Evolutionary conservation across 2,113 vertebrate genomes (phyloP).

Genomic region (Corythornis cristatus): DNA sequence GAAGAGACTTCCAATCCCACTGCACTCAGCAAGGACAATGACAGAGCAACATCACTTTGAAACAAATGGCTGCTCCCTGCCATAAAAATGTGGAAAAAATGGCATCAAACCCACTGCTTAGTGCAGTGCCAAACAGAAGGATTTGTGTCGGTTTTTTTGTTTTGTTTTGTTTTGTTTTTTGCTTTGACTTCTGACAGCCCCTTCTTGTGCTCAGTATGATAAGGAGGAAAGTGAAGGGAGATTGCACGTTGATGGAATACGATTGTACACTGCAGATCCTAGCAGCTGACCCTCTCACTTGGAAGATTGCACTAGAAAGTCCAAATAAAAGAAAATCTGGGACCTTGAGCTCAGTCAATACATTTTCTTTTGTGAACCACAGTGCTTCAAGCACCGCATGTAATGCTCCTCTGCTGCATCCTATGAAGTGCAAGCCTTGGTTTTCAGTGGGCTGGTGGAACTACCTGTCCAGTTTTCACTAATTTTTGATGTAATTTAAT

Average conservation of each 20-base stretch:
- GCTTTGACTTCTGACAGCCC: neutral
- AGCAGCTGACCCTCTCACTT: neutral
- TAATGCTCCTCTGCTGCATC: neutral
- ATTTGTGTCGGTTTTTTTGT: too few relatives aligned
- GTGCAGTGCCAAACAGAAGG: neutral
- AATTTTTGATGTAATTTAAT: neutral
- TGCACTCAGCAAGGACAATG: neutral
- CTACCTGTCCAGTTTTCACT: neutral
- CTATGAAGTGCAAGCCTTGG: neutral
- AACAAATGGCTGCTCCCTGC: neutral
- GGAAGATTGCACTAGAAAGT: neutral
- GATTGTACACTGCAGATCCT: neutral
- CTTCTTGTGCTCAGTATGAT: neutral
- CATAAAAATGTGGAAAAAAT: neutral
- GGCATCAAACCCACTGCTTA: neutral
- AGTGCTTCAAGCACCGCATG: neutral
- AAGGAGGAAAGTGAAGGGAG: neutral
- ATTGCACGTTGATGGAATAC: neutral
- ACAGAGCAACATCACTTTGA: neutral
- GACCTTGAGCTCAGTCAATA: neutral
- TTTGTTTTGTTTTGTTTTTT: too few relatives aligned
- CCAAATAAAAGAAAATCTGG: neutral
- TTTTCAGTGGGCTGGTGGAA: neutral
- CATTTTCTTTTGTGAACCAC: neutral
- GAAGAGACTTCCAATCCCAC: neutral